Base-by-base conservation (phyloP, 1,140 invertebrate species). In the Asobara japonica region DNA sequence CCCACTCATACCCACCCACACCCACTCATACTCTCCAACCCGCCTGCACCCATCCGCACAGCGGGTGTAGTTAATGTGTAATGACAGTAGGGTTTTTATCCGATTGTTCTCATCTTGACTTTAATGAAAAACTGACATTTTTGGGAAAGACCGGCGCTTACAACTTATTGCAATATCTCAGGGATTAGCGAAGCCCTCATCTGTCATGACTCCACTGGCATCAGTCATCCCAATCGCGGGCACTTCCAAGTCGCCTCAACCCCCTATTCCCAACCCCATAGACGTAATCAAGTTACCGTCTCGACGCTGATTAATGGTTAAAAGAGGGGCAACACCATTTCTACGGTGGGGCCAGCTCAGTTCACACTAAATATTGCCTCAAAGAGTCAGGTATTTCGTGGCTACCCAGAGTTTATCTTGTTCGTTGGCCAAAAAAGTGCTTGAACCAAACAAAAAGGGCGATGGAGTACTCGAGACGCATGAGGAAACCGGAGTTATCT, bases 181-280 rank as follows among this genome's bases (percentile, higher is more conserved):
- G n/a, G n/a, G 22, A 25, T 38, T 56, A 13, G 51, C 56, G 72
- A 56, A 78, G 73, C 71, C 74, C 71, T 81, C 79, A 81, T 81
- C 72, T 78, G 80, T 81, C 80, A 80, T 78, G 77, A 72, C 38
- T 75, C 72, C 60, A 56, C 73, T 69, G 66, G 70, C 22, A 13
- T 22, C 66, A 36, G 61, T 70, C 65, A 73, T 73, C 56, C 62
- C 51, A 56, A 56, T 56, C 16, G 22, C 48, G 4, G 18, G 7
- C 51, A 56, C 51, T 56, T 31, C 65, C 8, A 33, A 27, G 16
- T 41, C 25, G 62, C 5, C 41, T 30, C 61, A 13, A 65, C 7
- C 30, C 22, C 62, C 20, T 18, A 60, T 36, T 67, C 48, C 33
- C 45, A 29, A 30, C 48, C 67, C 38, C 60, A n/a, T 38, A 25